These are phyloP conservation scores for Myotis myotis DNA, from an alignment of 2,797 vertebrate genomes.

Conservation along the genomic window DNA sequence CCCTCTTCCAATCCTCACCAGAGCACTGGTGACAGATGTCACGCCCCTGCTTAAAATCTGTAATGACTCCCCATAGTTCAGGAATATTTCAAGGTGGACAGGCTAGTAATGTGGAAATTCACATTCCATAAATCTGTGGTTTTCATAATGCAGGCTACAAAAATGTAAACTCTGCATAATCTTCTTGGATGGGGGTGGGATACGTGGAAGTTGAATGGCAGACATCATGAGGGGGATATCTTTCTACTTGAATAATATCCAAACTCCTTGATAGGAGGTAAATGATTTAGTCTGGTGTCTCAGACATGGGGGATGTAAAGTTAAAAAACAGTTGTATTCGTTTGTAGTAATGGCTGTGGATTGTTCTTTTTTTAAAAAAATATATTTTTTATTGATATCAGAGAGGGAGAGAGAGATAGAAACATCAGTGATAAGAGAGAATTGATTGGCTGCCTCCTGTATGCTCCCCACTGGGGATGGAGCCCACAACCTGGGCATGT, in stretches of 20 bases:
- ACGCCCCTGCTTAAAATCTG: not conserved
- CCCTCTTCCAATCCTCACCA: not conserved
- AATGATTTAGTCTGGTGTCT: not conserved
- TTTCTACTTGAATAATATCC: not conserved
- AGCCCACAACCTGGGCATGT: too few species aligned
- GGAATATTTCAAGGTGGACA: not conserved
- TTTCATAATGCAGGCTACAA: not conserved
- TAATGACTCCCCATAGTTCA: not conserved
- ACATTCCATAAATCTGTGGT: not conserved
- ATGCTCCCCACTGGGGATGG: too few species aligned
- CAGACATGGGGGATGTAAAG: not conserved
- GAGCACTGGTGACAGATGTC: not conserved
- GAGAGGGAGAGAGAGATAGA: too few species aligned
- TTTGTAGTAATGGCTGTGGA: not conserved
- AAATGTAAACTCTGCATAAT: conserved; percentile 10
- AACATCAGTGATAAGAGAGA: too few species aligned
- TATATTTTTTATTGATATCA: too few species aligned
- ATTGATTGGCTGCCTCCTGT: too few species aligned
- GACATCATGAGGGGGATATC: not conserved
- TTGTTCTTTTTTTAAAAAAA: not conserved
- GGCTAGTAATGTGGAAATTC: not conserved
- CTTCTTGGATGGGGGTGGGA: not conserved
- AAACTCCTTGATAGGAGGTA: not conserved
- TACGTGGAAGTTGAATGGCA: not conserved
- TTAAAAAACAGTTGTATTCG: not conserved